Evolutionary conservation across 2,113 vertebrate genomes (phyloP).

Genomic region (Petrocephalus microphthalmus): DNA sequence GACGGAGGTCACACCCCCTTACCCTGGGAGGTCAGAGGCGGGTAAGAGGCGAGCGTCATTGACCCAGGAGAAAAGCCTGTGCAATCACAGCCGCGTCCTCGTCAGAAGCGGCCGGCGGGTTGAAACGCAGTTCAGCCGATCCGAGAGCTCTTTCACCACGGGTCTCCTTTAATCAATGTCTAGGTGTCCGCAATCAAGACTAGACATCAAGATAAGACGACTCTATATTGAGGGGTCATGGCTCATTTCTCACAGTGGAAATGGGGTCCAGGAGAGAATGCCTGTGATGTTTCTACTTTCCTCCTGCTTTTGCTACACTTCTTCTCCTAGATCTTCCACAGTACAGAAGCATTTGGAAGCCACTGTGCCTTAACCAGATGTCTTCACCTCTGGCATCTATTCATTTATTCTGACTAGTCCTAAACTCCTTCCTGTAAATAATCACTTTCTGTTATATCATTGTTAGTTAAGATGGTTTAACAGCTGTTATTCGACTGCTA

Average conservation of each 20-base stretch:
- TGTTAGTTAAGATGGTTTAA: background rate
- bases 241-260: background rate
- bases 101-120: slow-evolving; percentile 19
- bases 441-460: background rate
- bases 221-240: background rate
- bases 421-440: background rate
- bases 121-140: background rate
- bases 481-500: background rate
- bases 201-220: slow-evolving; percentile 14
- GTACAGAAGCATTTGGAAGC: background rate
- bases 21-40: slow-evolving; percentile 43
- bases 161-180: slow-evolving; percentile 12
- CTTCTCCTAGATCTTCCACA: background rate
- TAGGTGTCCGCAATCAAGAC: slow-evolving; percentile 6
- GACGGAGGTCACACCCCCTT: slow-evolving; percentile 27
- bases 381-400: background rate
- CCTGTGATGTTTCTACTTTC: background rate
- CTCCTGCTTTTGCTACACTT: background rate
- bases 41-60: slow-evolving; percentile 40
- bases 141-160: background rate
- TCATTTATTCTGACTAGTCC: background rate
- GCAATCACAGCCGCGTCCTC: slow-evolving; percentile 27
- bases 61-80: slow-evolving; percentile 29
- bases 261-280: background rate
- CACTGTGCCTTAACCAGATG: background rate